A percentile compares a stretch with the other conserved stretches of the same genome.
Conservation (phyloP, 2,888 invertebrate species). For the Sthenelais limicola region DNA sequence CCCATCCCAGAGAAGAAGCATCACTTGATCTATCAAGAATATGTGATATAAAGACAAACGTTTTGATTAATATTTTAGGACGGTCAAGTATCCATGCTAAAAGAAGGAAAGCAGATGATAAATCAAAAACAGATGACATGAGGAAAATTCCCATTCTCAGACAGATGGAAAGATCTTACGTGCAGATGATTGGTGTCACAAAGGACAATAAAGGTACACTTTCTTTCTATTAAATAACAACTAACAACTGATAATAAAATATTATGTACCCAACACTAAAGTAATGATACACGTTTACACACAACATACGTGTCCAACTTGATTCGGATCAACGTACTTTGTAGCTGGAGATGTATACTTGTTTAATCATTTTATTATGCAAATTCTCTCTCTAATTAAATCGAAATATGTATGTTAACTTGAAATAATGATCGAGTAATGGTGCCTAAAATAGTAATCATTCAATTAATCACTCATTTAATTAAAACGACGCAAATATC, state of each 20-base stretch:
- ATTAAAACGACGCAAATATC: background rate
- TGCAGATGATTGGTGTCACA: constrained; percentile 38
- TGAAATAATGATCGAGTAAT: no score
- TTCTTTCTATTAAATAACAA: background rate
- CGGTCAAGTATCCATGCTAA: background rate
- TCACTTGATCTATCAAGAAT: background rate
- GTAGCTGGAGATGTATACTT: background rate
- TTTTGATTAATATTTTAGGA: constrained; percentile 11
- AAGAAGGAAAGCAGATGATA: background rate
- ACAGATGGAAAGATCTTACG: background rate
- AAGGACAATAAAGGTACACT: constrained; percentile 25
- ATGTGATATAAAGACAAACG: background rate
- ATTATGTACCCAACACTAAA: no score
- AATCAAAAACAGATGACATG: background rate
- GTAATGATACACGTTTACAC: no score
- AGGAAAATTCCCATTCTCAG: constrained; percentile 10
- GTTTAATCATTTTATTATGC: background rate
- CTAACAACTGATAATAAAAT: no score
- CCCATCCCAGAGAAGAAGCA: no score
- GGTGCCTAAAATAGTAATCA: no score
- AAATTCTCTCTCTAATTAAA: no score
- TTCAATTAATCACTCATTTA: background rate
- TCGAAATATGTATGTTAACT: no score
- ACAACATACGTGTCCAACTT: no score
- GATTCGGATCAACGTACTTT: background rate